Base-by-base conservation (phyloP, 2,888 invertebrate species). In the Lasiommata megera region DNA sequence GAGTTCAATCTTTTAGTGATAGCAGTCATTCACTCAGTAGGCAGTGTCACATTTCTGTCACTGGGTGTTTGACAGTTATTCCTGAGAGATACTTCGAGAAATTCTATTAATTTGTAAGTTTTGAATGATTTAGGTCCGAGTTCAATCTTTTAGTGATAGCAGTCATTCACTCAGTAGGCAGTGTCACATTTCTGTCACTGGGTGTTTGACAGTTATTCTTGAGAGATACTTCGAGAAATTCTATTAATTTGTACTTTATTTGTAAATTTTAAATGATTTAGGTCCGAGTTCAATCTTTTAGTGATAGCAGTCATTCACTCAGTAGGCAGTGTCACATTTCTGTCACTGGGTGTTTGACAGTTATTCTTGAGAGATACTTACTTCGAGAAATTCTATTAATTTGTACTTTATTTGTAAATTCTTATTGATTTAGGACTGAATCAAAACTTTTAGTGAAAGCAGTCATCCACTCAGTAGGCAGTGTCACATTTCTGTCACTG, bases 401-500 rank as follows among this genome's bases (percentile, higher is more conserved):
- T 5, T 38, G 52, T n/a, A n/a, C n/a, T n/a, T n/a, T n/a, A n/a
- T n/a, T n/a, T n/a, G n/a, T n/a, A n/a, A n/a, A n/a, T n/a, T n/a
- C n/a, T n/a, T n/a, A n/a, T n/a, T n/a, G n/a, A n/a, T n/a, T n/a
- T n/a, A n/a, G n/a, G n/a, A n/a, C n/a, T 17, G 9, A 12, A n/a
- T n/a, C n/a, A n/a, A n/a, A n/a, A n/a, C 54, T 46, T 29, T 43
- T 36, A 50, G 12, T 37, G 17, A 17, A 17, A 54, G 44, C 47
- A 28, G 53, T 68, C 67, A 62, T 38, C 56, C 7, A 18, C 60
- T 58, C 60, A 65, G 65, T 60, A 64, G 60, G 61, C 64, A 68
- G 53, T 55, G 62, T 65, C 44, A 38, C 5, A 18, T 61, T 63
- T 63, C 60, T 74, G 72, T 75, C 78, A 79, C 79, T 79, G 80